Evolutionary conservation across 2,113 vertebrate genomes (phyloP), one percentile per base, ranked within the genome.

Genomic region (Rhynchopsitta pachyrhyncha): DNA sequence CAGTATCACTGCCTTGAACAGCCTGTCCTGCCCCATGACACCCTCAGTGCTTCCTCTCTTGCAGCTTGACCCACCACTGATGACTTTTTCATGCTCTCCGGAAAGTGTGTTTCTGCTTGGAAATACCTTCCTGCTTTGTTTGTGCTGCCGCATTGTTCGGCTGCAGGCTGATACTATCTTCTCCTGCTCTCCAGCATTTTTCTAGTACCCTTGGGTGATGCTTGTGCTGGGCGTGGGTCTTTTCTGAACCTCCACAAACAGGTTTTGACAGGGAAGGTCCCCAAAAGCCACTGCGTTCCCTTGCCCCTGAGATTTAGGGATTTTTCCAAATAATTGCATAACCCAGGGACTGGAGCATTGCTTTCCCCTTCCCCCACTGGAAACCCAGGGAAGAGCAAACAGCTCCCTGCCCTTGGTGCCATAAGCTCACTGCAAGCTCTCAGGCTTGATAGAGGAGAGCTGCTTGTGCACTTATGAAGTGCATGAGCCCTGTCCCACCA

Each of bases 81-180:
- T 97, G 88, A 14, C 60, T 97, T 97, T 97, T 96, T 86, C 95
- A 93, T 95, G 92, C 50, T 93, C 29, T 93, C 88, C 73, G 77
- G 96, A 94, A 95, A 90, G 47, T 1, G 5, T 87, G 53, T 86
- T 95, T 94, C 83, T 92, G 88, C 86, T 83, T 81, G 80, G 57
- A 96, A 97, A 92, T 86, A 71, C 93, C 69, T 95, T 96, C 92
- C 91, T 1, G 13, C 73, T 93, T 96, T 94, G 94, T 95, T 95
- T 91, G 89, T 1, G 39, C 79, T 5, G 20, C 57, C 1, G 37
- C 60, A 96, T 97, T 97, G 96, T 97, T 95, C 47, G 2, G 82
- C 73, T 83, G 35, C 33, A 2, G 74, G 73, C 83, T 1, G 88
- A 97, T 97, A 83, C 31, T 92, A 95, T 97, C 96, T 86, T 52